phyloP scores from a whole-genome alignment of 2,888 invertebrate species.

The Trachelus iudaicus region DNA sequence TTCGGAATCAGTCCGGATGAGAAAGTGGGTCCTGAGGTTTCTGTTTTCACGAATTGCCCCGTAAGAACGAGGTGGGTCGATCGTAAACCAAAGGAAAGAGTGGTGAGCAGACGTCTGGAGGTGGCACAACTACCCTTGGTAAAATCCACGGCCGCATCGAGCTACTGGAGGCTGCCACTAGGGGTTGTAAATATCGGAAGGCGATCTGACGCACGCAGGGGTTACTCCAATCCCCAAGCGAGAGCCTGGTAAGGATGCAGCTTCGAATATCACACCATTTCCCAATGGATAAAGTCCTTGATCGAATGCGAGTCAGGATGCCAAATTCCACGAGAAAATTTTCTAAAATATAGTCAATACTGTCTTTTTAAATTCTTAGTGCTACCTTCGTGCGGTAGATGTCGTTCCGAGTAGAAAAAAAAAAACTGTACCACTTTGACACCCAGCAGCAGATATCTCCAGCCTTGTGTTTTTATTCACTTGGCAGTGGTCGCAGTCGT shows the following conservation, averaged over 20 bases:
- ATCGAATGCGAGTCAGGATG: neutral
- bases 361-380: neutral
- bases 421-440: neutral
- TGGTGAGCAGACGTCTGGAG: neutral
- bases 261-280: neutral
- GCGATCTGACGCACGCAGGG: neutral
- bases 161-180: neutral
- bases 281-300: neutral
- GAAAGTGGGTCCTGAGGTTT: neutral
- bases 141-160: neutral
- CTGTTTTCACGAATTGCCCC: neutral
- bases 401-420: neutral
- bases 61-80: neutral
- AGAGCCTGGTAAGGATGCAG: neutral
- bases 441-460: neutral
- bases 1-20: neutral
- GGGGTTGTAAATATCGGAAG: neutral
- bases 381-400: neutral
- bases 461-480: too few species aligned
- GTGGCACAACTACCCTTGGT: neutral
- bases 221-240: neutral
- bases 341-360: slow-evolving; percentile 7
- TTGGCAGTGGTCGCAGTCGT: too few species aligned
- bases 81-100: neutral
- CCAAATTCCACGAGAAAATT: neutral